Conservation (phyloP, 1,140 invertebrate species). For the Leptopilina clavipes region DNA sequence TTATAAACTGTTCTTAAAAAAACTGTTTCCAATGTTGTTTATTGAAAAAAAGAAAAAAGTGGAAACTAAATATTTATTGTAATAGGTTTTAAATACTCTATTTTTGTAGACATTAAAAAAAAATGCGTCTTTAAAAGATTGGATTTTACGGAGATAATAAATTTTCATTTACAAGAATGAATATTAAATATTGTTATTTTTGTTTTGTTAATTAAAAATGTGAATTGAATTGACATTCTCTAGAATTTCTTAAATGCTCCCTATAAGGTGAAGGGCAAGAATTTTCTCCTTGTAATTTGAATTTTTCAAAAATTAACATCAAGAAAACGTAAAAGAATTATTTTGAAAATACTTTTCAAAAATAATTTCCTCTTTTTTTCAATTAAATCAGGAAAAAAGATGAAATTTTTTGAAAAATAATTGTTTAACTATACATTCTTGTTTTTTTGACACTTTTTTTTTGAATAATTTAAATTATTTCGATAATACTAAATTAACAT, state of each 20-base stretch:
- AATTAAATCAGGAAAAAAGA: background rate
- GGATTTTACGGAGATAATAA: background rate
- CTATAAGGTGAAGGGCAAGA: background rate
- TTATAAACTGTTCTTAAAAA: background rate
- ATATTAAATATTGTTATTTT: background rate
- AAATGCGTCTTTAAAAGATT: background rate
- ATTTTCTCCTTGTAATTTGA: background rate
- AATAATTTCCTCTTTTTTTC: background rate
- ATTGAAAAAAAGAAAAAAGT: background rate
- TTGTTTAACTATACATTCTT: background rate
- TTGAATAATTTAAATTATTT: conserved; percentile 2
- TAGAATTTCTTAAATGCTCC: conserved; percentile 27
- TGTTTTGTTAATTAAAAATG: background rate
- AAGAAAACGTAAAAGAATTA: background rate
- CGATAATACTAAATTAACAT: background rate
- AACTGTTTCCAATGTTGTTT: background rate
- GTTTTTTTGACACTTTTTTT: background rate
- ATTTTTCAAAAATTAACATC: conserved; percentile 1
- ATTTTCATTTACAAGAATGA: background rate
- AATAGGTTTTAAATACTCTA: background rate
- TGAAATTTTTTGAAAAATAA: background rate
- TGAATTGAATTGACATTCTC: conserved; percentile 5
- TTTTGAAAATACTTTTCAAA: background rate
- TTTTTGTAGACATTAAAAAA: background rate
- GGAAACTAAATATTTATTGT: conserved; percentile 4